Percentiles rank a stretch among this genome's conserved stretches.
Conservation (phyloP, 2,113 vertebrate genomes). For the Rhabdomys dilectus region DNA sequence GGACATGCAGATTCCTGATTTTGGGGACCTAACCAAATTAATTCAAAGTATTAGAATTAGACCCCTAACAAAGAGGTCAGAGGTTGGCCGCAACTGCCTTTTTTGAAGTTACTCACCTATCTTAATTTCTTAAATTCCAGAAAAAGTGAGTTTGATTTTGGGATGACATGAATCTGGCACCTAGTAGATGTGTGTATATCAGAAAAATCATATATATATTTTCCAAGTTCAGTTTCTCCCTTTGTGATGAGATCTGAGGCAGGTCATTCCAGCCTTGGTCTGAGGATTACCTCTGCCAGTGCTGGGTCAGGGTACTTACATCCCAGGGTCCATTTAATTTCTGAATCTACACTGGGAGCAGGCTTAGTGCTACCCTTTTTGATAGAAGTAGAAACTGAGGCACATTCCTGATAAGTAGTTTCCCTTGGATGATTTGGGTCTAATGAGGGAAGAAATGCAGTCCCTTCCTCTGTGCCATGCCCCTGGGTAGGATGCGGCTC, state of each 20-base stretch:
- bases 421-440: background rate
- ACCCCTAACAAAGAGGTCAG: background rate
- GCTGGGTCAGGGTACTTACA: background rate
- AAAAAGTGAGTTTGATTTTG: background rate
- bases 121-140: background rate
- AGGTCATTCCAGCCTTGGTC: fast-evolving
- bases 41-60: too few species aligned
- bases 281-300: background rate
- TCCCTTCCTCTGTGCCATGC: background rate
- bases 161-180: background rate
- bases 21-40: too few species aligned
- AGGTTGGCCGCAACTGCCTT: background rate
- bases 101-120: too few species aligned
- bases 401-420: background rate
- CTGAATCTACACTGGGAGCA: background rate
- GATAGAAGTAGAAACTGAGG: background rate
- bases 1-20: too few species aligned
- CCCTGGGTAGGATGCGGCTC: background rate
- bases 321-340: too few species aligned
- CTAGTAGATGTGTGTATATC: background rate
- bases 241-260: background rate
- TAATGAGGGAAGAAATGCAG: background rate
- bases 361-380: background rate
- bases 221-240: background rate
- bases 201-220: background rate